Base-by-base conservation (phyloP, 2,888 invertebrate species). In the Synanthedon tipuliformis region DNA sequence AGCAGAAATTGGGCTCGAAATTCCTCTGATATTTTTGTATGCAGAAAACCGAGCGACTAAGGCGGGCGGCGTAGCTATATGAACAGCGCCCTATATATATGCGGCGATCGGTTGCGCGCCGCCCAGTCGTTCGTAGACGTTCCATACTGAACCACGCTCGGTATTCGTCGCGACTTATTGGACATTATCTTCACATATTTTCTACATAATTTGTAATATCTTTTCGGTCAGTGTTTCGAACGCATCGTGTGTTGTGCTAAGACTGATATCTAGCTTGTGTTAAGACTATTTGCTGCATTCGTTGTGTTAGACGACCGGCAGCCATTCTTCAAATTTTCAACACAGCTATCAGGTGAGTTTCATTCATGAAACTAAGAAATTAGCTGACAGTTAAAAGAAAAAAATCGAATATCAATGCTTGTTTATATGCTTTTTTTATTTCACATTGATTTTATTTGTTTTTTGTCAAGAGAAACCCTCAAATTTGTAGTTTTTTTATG, bases 11-110 rank as follows among this genome's bases (percentile, higher is more conserved):
- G 77, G 81, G 82, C 78, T 77, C 72, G 71, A 71, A 72, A 86
- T 85, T 86, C 85, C 82, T 70, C 71, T 64, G 78, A 75, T 86
- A 83, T 86, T 85, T 86, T 83, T 78, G 82, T 81, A 78, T 79
- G 69, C 75, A 73, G 66, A 73, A 75, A 66, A 65, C 59, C 61
- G 66, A 58, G 69, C 68, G 73, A 10, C 1, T 69, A 75, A 79
- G 77, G 78, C 81, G 83, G 81, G 79, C 78, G 79, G 67, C 63
- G 62, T 69, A 69, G 62, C 63, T 62, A 59, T 58, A 34, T 34
- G 34, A 34, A 53, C 50, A 57, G 56, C 63, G 56, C 59, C 67
- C 71, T 86, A 87, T 87, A 86, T 84, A 87, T 80, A 80, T 73
- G 64, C 62, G 63, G 65, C 61, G 58, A 34, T 63, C 61, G 63